Conservation (phyloP, 2,113 vertebrate genomes). For the Megaceryle torquata region DNA sequence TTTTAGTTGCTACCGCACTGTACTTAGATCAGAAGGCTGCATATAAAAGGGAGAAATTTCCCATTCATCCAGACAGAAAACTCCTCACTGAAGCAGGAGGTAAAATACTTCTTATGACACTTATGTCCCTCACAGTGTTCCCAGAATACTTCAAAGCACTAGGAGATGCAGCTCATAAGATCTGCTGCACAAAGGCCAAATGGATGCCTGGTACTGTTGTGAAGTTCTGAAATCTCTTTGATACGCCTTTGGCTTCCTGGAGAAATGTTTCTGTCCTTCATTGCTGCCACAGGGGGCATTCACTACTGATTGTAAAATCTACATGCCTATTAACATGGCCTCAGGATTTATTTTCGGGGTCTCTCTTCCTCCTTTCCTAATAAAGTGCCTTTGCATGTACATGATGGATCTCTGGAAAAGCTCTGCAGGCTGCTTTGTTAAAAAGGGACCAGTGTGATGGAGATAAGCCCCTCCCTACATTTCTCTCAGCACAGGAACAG, state of each 20-base stretch:
- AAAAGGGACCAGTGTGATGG: not conserved
- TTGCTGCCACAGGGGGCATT: not conserved
- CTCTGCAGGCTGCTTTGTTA: not conserved
- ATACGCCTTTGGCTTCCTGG: not conserved
- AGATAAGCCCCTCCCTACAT: not conserved
- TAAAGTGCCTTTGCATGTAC: not conserved
- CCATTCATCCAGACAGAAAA: not conserved
- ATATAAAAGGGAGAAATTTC: not conserved
- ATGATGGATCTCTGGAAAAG: not conserved
- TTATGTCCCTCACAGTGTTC: not conserved
- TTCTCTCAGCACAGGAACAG: not conserved
- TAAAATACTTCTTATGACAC: not conserved
- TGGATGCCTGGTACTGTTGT: not conserved
- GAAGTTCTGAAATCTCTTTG: not conserved
- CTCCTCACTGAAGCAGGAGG: not conserved
- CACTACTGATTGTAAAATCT: not conserved
- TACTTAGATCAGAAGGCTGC: not conserved
- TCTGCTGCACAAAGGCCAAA: not conserved
- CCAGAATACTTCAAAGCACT: not conserved
- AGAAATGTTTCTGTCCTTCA: not conserved
- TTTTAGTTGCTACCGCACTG: not conserved
- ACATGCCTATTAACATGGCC: not conserved
- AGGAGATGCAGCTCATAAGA: not conserved
- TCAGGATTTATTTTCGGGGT: not conserved
- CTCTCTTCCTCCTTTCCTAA: not conserved